Percentiles rank a stretch among this genome's conserved stretches.
Evolutionary conservation across 2,797 vertebrate species (phyloP).

Genomic region (Syndactyla subalaris): DNA sequence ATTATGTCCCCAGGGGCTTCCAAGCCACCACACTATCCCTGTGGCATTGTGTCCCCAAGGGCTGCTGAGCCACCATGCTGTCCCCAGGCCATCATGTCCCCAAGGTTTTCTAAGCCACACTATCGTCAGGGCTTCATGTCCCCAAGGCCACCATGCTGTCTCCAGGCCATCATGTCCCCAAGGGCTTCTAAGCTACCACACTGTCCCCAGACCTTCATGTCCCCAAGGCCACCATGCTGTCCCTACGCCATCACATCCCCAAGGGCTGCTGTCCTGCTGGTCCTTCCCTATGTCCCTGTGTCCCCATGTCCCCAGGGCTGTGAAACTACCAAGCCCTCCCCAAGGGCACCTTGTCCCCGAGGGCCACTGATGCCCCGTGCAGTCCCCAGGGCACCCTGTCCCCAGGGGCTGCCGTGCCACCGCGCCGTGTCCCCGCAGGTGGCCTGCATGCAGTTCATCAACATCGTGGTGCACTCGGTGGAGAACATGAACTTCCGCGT

Average conservation of each 20-base stretch:
- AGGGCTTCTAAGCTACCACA: neutral
- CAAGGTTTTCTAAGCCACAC: rapidly evolving
- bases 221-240: neutral
- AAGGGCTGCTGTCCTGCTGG: neutral
- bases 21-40: rapidly evolving
- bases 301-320: neutral
- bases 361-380: rapidly evolving
- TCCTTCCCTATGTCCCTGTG: neutral
- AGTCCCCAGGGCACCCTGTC: neutral
- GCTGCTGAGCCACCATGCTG: too few species aligned
- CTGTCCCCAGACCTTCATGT: neutral
- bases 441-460: conserved; percentile 98
- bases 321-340: neutral
- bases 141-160: neutral
- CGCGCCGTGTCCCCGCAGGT: conserved; percentile 68
- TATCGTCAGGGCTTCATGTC: too few species aligned
- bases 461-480: conserved; percentile 96
- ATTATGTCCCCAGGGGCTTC: neutral
- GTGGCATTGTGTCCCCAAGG: rapidly evolving
- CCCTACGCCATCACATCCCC: neutral
- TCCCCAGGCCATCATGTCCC: neutral
- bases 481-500: conserved; percentile 96
- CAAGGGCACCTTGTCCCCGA: rapidly evolving
- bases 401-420: neutral
- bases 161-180: neutral